Evolutionary conservation across 1,140 invertebrate genomes (phyloP), one percentile per base, ranked within the genome.

Genomic region (Anadara kagoshimensis): DNA sequence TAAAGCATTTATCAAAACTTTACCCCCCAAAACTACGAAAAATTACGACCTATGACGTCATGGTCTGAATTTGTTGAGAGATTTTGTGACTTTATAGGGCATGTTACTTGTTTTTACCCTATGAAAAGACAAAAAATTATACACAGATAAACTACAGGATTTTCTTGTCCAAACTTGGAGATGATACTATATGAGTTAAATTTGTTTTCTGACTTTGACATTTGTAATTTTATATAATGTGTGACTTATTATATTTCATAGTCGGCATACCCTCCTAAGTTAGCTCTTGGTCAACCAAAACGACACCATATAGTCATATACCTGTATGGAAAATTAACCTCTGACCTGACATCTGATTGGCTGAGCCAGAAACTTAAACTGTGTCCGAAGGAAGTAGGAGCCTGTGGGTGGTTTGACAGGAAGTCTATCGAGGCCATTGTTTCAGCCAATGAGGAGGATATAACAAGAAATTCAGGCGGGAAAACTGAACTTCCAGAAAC

Each of bases 261-360:
- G 83, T 87, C 86, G 1, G 81, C 84, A 18, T 90, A 78, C 69
- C 88, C 88, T 22, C 77, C 85, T 18, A 81, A 83, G 61, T 72
- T 88, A 29, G 71, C 75, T 5, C 29, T 81, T 12, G 88, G 88
- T 16, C 63, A 74, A 5, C 88, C 88, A 24, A 76, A 61, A n/a
- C 75, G 86, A 44, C 88, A 90, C 63, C 88, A 90, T 73, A 69
- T 89, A 51, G 87, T 90, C 20, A 67, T 87, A 10, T 89, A 89
- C 57, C 69, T 88, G 29, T 72, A 83, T 79, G 75, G 64, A 3
- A 80, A 82, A 54, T 68, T 86, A 36, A 78, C 51, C 5, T 49
- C 63, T 18, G 63, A 66, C 22, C 57, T 77, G 16, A 82, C 80
- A 3, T 53, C 83, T 8, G 62, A 75, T 20, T 54, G 49, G 0